A percentile compares a stretch with the other conserved stretches of the same genome.
Evolutionary conservation across 2,888 invertebrate species (phyloP).

Genomic region (Glyphotaelius pellucidus): DNA sequence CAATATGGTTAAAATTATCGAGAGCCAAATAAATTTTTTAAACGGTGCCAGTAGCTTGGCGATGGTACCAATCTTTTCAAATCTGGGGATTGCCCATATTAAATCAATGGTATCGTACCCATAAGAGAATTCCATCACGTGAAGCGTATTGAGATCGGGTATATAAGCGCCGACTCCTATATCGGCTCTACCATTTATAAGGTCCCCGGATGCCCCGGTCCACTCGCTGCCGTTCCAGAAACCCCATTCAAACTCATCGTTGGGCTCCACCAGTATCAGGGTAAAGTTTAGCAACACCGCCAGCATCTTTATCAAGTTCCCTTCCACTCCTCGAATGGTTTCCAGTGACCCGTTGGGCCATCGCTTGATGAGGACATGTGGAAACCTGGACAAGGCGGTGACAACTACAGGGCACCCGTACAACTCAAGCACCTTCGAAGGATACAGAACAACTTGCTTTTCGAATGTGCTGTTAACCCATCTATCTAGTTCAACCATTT

Average conservation of each 20-base stretch:
- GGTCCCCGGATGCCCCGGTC: constrained; percentile 61
- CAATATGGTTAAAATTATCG: constrained; percentile 45
- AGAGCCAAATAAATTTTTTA: constrained; percentile 52
- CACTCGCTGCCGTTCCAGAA: constrained; percentile 55
- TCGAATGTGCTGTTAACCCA: constrained; percentile 59
- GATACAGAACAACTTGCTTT: constrained; percentile 50
- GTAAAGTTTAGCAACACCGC: constrained; percentile 58
- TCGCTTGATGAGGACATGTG: constrained; percentile 48
- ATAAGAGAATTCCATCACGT: constrained; percentile 57
- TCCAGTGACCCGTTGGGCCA: constrained; percentile 28
- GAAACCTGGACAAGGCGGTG: constrained; percentile 49
- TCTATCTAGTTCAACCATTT: constrained; percentile 53
- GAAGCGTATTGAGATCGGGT: constrained; percentile 18
- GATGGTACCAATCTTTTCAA: constrained; percentile 35
- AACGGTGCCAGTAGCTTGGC: constrained; percentile 58
- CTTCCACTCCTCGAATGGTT: constrained; percentile 57
- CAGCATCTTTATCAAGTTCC: constrained; percentile 49
- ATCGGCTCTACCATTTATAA: constrained; percentile 59
- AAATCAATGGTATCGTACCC: constrained; percentile 59
- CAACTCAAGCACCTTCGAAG: constrained; percentile 50
- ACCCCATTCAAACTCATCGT: constrained; percentile 59
- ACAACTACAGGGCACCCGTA: constrained; percentile 54
- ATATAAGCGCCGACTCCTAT: constrained; percentile 60
- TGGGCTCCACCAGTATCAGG: constrained; percentile 33
- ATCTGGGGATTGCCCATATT: constrained; percentile 62